Evolutionary conservation across 2,888 invertebrate genomes (phyloP).

Genomic region (Patella ulyssiponensis): DNA sequence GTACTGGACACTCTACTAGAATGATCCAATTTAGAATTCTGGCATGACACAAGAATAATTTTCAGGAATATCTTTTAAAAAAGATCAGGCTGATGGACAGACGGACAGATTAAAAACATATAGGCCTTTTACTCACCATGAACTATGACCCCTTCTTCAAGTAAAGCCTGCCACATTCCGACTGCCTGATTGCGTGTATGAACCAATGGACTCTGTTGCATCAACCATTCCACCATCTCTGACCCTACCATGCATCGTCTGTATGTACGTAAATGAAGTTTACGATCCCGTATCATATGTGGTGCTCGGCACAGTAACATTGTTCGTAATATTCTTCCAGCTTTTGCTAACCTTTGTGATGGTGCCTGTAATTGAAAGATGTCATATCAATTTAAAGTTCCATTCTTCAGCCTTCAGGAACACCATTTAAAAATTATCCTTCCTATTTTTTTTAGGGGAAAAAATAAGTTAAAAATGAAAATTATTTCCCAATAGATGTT

Average conservation of each 20-base stretch:
- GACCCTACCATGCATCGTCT: conserved; percentile 81
- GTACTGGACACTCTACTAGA: no score
- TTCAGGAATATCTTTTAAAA: no score
- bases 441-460: not conserved
- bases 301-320: conserved; percentile 78
- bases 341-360: conserved; percentile 79
- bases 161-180: conserved; percentile 87
- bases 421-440: not conserved
- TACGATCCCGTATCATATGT: conserved; percentile 78
- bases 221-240: conserved; percentile 86
- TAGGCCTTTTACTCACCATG: conserved; percentile 77
- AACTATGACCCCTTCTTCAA: conserved; percentile 84
- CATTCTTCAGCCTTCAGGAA: not conserved
- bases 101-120: no score
- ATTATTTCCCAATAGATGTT: no score
- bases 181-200: conserved; percentile 81
- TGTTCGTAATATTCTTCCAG: conserved; percentile 81
- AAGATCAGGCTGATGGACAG: no score
- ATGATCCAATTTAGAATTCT: no score
- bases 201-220: conserved; percentile 77
- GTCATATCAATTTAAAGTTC: not conserved
- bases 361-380: conserved; percentile 71
- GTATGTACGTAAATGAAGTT: conserved; percentile 78
- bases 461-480: no score
- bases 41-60: no score